Base-by-base conservation (phyloP, 2,888 invertebrate genomes). In the Standfussiana lucernea region DNA sequence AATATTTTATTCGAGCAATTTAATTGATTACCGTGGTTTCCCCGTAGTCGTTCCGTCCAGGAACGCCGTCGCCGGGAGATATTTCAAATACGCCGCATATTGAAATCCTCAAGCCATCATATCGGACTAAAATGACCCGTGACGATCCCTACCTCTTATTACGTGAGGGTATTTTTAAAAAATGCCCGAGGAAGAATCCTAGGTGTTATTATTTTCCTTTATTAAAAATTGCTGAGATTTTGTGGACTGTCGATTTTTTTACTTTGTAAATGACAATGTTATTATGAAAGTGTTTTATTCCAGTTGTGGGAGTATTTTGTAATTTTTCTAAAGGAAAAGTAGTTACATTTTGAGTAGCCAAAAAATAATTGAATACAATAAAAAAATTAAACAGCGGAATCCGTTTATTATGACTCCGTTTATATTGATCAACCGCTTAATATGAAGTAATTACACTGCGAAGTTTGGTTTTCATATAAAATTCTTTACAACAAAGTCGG, bases 61-160 rank as follows among this genome's bases (percentile, higher is more conserved):
- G 93, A 92, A 93, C 92, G 93, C 92, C 90, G 88, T 90, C 91
- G 90, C 91, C 84, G 87, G 86, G 80, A 94, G 94, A 89, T 95
- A 95, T 96, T 95, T 95, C 92, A 95, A 95, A 93, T 92, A 95
- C 93, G 95, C 94, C 88, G 94, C 94, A 95, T 96, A 96, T 96
- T 96, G 94, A 95, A 95, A 94, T 95, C 93, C 93, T 91, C 90
- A 87, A 92, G 91, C 92, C 93, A 92, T 93, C 93, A 93, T 94
- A 94, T 93, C 92, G 91, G 91, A 92, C 91, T 92, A 93, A 93
- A 95, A 94, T 93, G 93, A 93, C 92, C 93, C 91, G 90, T 85
- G 88, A 92, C 90, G 90, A 84, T 83, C 86, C 82, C 80, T 75
- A 81, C 83, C 85, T 84, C 87, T 92, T 93, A 93, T 93, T 93